These are phyloP conservation scores for Hyaena hyaena DNA, from an alignment of 2,113 vertebrate genomes.

Conservation along the genomic window DNA sequence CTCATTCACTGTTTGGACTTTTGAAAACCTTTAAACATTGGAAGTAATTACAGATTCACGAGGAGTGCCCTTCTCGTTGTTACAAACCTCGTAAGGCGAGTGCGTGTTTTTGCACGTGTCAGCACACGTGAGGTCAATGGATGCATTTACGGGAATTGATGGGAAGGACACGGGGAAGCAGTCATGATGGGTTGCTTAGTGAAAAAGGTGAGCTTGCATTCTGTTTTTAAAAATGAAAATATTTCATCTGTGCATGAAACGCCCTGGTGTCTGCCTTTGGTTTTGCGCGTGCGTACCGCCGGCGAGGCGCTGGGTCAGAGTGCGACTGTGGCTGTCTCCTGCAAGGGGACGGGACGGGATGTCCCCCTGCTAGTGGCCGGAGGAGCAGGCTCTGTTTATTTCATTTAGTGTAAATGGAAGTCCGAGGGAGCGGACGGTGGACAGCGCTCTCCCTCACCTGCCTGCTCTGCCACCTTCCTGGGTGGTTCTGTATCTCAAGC, in stretches of 20 bases:
- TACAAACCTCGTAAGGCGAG: accelerated
- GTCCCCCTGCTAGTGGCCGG: background rate
- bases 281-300: accelerated
- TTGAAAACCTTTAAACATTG: background rate
- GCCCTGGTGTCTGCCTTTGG: accelerated
- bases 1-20: accelerated
- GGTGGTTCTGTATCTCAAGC: accelerated
- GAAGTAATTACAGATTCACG: background rate
- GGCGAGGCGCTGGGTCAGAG: accelerated
- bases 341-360: accelerated
- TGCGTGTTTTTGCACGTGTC: accelerated
- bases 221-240: accelerated
- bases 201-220: background rate
- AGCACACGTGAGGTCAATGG: accelerated
- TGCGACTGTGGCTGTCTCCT: background rate
- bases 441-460: accelerated
- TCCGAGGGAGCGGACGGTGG: background rate
- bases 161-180: accelerated
- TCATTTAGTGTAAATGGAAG: accelerated
- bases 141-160: background rate
- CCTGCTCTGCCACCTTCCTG: accelerated
- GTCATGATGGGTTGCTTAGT: background rate
- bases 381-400: background rate
- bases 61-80: background rate
- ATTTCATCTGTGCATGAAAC: accelerated